phyloP scores from a whole-genome alignment of 2,113 vertebrate genomes.

The Fukomys damarensis region DNA sequence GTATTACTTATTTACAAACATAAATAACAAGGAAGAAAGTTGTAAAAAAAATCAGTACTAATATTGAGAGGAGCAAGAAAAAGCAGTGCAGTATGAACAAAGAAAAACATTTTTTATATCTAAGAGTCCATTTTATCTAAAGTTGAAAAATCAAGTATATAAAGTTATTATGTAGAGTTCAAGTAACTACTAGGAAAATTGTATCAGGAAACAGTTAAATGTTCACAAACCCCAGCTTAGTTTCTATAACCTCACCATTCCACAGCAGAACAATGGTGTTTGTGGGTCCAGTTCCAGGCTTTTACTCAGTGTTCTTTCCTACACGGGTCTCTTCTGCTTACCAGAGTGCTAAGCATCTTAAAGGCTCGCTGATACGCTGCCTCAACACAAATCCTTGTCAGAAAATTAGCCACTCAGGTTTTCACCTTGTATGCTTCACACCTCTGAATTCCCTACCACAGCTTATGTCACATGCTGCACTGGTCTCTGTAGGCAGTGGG shows the following conservation, averaged over 20 bases:
- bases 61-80: background rate
- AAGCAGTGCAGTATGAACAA: background rate
- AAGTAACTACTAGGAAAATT: conserved; percentile 27
- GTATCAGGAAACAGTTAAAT: background rate
- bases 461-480: background rate
- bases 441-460: background rate
- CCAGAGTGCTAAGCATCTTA: background rate
- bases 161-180: conserved; percentile 23
- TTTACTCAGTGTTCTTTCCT: background rate
- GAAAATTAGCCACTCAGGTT: background rate
- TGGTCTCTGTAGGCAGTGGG: background rate
- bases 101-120: background rate
- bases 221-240: background rate
- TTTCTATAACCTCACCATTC: background rate
- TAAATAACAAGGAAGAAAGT: background rate
- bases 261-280: background rate
- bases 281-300: background rate
- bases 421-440: background rate
- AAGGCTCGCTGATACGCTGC: background rate
- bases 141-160: background rate
- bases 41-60: background rate
- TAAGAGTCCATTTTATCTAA: conserved; percentile 4
- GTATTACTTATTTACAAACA: background rate
- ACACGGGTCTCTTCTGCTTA: background rate
- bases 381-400: background rate